Evolutionary conservation across 1,140 invertebrate genomes (phyloP), one percentile per base, ranked within the genome.

Genomic region (Solenopsis invicta): DNA sequence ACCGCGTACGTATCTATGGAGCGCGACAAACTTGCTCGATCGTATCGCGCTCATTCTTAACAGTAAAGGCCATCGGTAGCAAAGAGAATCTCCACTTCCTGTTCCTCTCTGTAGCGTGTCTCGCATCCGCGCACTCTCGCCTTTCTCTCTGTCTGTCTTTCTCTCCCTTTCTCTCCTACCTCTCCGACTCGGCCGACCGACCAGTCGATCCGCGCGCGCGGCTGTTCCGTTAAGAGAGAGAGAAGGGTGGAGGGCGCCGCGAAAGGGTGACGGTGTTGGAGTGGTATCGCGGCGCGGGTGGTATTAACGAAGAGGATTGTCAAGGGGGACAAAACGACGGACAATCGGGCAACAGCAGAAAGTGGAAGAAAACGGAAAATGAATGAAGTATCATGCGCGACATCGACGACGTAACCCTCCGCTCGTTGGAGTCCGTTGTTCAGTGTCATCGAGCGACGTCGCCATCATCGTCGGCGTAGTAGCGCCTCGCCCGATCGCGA

Each of bases 121-220:
- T 84, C 69, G 69, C 69, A 84, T 84, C 54, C 67, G 69, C 69
- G 80, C 80, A 84, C 69, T 62, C 78, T 59, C 69, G 29, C 29
- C 37, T 18, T 45, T 78, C 50, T 85, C 72, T 85, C 72, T 85
- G 24, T 85, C 59, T 61, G 24, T 84, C 16, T 45, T 24, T 76
- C 69, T 56, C 59, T 56, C 54, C 82, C 62, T 48, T 77, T 50
- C 77, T 84, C 48, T 87, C 88, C 29, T 34, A 74, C 76, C 69
- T 37, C 34, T 62, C 78, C 48, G 52, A 52, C 82, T 71, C 52
- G 48, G 45, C 50, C 78, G 56, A 76, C 64, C 66, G 54, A 77
- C 76, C 75, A 84, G 80, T 84, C 74, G 85, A 87, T 89, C 85
- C 78, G 85, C 89, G 89, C 64, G 85, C 89, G 78, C 85, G 85